Conservation (phyloP, 2,888 invertebrate species). For the Ectemnius continuus region DNA sequence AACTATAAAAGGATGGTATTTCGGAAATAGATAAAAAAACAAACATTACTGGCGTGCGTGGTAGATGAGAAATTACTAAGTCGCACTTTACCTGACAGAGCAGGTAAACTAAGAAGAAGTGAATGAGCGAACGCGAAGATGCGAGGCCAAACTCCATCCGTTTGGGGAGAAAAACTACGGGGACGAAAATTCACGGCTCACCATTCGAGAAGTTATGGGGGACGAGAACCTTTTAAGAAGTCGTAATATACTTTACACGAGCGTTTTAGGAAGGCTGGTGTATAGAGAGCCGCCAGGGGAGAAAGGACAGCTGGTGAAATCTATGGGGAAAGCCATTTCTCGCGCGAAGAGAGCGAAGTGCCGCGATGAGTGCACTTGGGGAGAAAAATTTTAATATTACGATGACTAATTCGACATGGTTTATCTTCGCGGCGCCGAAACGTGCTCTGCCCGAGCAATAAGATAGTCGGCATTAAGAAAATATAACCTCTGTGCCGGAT, state of each 20-base stretch:
- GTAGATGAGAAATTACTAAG: too few species aligned
- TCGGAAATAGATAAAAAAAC: too few species aligned
- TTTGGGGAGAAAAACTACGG: not conserved
- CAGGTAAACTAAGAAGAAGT: not conserved
- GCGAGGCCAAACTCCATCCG: not conserved
- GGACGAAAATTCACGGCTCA: not conserved
- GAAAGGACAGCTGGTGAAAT: not conserved
- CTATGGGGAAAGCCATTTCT: slow-evolving; percentile 2
- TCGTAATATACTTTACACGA: slow-evolving; percentile 7
- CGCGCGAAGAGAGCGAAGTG: not conserved
- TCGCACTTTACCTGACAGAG: too few species aligned
- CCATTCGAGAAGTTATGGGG: not conserved
- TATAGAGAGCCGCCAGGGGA: not conserved
- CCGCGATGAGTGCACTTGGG: not conserved
- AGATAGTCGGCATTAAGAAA: too few species aligned
- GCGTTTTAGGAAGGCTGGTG: not conserved
- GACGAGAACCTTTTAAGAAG: not conserved
- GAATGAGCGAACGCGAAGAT: not conserved
- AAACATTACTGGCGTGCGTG: too few species aligned
- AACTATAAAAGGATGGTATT: too few species aligned
- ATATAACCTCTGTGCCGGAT: too few species aligned
- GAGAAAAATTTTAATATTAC: slow-evolving; percentile 4
- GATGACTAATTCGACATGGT: slow-evolving; percentile 2
- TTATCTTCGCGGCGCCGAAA: not conserved
- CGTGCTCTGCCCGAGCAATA: too few species aligned